A percentile compares a stretch with the other conserved stretches of the same genome.
phyloP scores from a whole-genome alignment of 1,140 invertebrate genomes.

The Aphidius gifuensis region DNA sequence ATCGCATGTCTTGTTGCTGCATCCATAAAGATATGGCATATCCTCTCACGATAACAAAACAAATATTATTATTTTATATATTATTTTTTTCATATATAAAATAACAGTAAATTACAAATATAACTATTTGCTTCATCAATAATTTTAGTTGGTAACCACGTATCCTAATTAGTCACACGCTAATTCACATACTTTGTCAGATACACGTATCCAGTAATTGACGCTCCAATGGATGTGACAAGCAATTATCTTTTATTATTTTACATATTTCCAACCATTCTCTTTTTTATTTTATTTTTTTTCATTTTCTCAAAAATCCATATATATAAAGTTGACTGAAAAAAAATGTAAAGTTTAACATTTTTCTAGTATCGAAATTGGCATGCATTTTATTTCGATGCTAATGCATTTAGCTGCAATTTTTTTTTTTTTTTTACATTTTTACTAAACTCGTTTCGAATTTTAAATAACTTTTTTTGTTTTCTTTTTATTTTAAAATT shows the following conservation, averaged over 20 bases:
- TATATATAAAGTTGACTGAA: too few relatives aligned
- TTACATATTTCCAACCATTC: not conserved
- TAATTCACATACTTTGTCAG: slow-evolving; percentile 15
- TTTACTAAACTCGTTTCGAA: too few relatives aligned
- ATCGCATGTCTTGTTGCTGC: slow-evolving; percentile 7
- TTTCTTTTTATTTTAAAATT: not conserved
- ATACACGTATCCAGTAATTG: slow-evolving; percentile 22
- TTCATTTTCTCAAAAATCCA: not conserved
- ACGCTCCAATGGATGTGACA: slow-evolving; percentile 13
- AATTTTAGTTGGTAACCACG: not conserved
- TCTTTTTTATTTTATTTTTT: slow-evolving; percentile 6
- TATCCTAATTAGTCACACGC: slow-evolving; percentile 22
- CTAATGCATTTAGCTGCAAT: too few relatives aligned
- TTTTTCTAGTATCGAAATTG: not conserved
- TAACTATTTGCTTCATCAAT: slow-evolving; percentile 5
- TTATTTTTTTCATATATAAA: slow-evolving; percentile 2
- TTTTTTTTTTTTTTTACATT: too few relatives aligned
- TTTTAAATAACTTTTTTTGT: not conserved
- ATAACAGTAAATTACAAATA: slow-evolving; percentile 20
- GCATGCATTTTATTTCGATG: too few relatives aligned
- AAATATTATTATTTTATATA: not conserved
- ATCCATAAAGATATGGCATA: slow-evolving; percentile 23
- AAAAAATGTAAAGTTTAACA: slow-evolving; percentile 1
- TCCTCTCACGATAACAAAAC: too few relatives aligned
- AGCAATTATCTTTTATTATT: slow-evolving; percentile 23